Base-by-base conservation (phyloP, 2,113 vertebrate genomes). In the Gopherus evgoodei region DNA sequence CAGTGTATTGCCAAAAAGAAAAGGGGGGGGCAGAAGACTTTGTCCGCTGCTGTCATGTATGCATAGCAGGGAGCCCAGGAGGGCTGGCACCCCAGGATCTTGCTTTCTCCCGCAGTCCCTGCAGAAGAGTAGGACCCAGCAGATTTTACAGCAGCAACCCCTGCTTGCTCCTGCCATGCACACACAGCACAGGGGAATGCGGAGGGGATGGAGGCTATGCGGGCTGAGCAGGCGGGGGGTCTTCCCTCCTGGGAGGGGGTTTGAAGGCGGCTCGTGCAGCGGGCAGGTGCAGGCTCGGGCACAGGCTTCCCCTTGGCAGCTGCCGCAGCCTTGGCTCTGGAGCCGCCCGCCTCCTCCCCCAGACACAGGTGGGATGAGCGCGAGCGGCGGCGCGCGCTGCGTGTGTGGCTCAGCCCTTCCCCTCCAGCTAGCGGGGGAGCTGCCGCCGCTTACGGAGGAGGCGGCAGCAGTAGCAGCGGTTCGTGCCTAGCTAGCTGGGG, bases 401-500 rank as follows among this genome's bases (percentile, higher is more conserved):
- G 59, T 80, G n/a, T 72, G 56, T 24, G 47, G 38, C 57, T 38
- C 80, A 59, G 2, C 93, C 84, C 69, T 79, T 87, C 84, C 82
- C 96, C 80, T 87, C 82, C 93, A 53, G 83, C 89, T 38, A 59
- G 24, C 79, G 76, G 87, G 87, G 65, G 86, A 80, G 72, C 80
- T 49, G 81, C 90, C 81, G 93, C 69, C 81, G 80, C 11, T 3
- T 22, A 50, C 19, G 53, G 49, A 31, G 81, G 21, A 3, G 53
- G 57, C 10, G 50, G 35, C 24, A 24, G 62, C 31, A 3, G 87
- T 11, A 47, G 57, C 56, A 98, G 97, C 98, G 3, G 98, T 98
- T 94, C 97, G 98, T 59, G 98, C 97, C 97, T 25, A 97, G 52
- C 97, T 25, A 97, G 52, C 57, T 24, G 16, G 89, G 54, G 54